Base-by-base conservation (phyloP, 2,113 vertebrate species). In the Danionella cerebrum region DNA sequence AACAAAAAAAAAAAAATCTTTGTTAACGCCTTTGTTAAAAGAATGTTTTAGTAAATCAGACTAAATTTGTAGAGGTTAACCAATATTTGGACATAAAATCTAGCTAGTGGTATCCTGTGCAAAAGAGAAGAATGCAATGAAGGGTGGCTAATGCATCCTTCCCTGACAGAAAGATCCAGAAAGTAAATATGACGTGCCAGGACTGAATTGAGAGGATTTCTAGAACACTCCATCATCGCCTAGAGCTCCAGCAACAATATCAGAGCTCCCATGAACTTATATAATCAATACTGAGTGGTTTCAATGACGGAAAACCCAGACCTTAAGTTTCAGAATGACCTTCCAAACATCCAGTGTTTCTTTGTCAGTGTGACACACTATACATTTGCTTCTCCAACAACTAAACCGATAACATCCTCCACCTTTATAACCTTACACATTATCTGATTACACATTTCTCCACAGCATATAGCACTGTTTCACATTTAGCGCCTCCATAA, bases 401-500 rank as follows among this genome's bases (percentile, higher is more conserved):
- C 25, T 33, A 47, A 57, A 57, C 21, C 24, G 50, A 12, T 27
- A 33, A 53, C 53, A 51, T 24, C 11, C 45, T 14, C 12, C 10
- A n/a, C 31, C 33, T 22, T 12, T 57, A 38, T 14, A 57, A 14
- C 13, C 11, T 38, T 36, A 24, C 53, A 24, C 31, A 38, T 38
- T 8, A 45, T 18, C 39, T 33, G 6, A 33, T 22, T 19, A 64
- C 11, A 31, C 16, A 25, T 44, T 16, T 19, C 39, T 9, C 27
- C 31, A n/a, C 27, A 53, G 27, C 29, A 19, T 33, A n/a, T 33
- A n/a, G n/a, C n/a, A 18, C 1, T 22, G 53, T 7, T 22, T 24
- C 18, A 64, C 12, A 64, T 36, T 48, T 64, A 64, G 60, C 29
- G 48, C 59, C 59, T 24, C 27, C 7, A 14, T 24, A 48, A 60